A percentile compares a stretch with the other conserved stretches of the same genome.
phyloP scores from a whole-genome alignment of 1,140 invertebrate species.

The Polypedilum vanderplanki region DNA sequence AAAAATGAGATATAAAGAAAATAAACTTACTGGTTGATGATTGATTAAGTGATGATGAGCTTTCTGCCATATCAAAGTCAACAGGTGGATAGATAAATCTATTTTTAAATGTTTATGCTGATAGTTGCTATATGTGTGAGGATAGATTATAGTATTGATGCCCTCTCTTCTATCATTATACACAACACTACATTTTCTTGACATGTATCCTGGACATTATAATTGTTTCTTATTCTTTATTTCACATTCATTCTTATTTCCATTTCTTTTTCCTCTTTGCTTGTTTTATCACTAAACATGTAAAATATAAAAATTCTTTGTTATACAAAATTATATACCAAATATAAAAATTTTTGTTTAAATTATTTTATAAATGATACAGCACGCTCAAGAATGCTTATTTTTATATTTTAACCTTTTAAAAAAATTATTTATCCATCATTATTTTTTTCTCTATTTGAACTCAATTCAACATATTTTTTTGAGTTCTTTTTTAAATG shows the following conservation, averaged over 20 bases:
- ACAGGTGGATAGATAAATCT: neutral
- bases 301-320: too few relatives aligned
- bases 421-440: too few relatives aligned
- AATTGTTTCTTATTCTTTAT: neutral
- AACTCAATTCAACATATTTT: too few relatives aligned
- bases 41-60: constrained; percentile 13
- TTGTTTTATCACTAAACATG: too few relatives aligned
- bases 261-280: too few relatives aligned
- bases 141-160: neutral
- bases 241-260: neutral
- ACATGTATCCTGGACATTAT: constrained; percentile 1
- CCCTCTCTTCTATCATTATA: neutral
- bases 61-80: constrained; percentile 21
- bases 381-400: too few relatives aligned
- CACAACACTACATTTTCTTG: neutral
- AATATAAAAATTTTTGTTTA: too few relatives aligned
- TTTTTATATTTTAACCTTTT: too few relatives aligned
- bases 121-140: neutral
- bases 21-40: constrained; percentile 11
- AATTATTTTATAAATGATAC: too few relatives aligned
- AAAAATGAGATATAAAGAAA: neutral
- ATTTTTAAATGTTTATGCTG: neutral
- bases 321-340: too few relatives aligned
- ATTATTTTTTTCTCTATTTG: too few relatives aligned
- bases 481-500: too few relatives aligned